phyloP scores from a whole-genome alignment of 2,113 vertebrate genomes.

The Myrmecophaga tridactyla region DNA sequence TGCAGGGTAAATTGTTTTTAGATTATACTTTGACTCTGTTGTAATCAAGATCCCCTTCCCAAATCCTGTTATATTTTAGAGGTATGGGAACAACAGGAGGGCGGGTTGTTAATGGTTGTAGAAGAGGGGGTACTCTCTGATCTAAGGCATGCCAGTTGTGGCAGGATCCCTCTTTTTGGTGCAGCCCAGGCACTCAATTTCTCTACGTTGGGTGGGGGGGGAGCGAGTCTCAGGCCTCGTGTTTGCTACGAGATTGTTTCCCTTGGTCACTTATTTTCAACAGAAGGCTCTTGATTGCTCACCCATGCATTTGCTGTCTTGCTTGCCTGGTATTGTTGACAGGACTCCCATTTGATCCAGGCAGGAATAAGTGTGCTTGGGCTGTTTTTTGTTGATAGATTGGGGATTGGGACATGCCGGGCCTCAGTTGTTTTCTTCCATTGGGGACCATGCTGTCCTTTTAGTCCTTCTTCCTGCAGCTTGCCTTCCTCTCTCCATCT shows the following conservation, averaged over 20 bases:
- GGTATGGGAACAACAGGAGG: too few relatives aligned
- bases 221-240: background rate
- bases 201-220: background rate
- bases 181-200: background rate
- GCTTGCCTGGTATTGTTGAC: background rate
- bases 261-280: background rate
- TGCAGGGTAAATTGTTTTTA: too few relatives aligned
- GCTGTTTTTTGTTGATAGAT: background rate
- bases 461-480: background rate
- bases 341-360: background rate
- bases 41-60: too few relatives aligned
- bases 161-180: background rate
- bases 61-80: too few relatives aligned
- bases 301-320: rapidly evolving
- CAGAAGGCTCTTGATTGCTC: background rate
- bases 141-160: background rate
- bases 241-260: background rate
- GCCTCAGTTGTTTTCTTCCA: background rate
- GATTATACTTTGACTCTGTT: too few relatives aligned
- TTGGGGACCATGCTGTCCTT: background rate
- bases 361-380: background rate
- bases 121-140: background rate
- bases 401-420: rapidly evolving
- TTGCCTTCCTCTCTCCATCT: background rate
- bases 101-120: too few relatives aligned